A percentile compares a stretch with the other conserved stretches of the same genome.
Conservation (phyloP, 1,140 invertebrate genomes). For the Ylistrum balloti region DNA sequence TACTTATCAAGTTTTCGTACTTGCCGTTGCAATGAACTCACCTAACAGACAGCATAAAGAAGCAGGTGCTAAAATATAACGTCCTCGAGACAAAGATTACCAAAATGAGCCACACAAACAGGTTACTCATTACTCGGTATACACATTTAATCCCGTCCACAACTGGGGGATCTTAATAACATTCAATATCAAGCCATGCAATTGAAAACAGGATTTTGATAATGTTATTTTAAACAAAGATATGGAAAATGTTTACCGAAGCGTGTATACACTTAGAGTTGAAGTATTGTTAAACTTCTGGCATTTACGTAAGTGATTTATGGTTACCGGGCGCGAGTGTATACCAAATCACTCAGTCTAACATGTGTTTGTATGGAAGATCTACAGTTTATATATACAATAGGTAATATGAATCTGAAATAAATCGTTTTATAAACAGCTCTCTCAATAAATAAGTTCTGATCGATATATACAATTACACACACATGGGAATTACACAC, state of each 20-base stretch:
- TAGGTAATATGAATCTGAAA: background rate
- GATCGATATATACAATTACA: too few species aligned
- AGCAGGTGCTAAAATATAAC: background rate
- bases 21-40: too few species aligned
- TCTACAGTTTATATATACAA: background rate
- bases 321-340: background rate
- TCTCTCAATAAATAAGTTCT: background rate
- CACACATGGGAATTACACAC: too few species aligned
- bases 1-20: too few species aligned
- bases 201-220: conserved; percentile 29
- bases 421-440: background rate
- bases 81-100: background rate
- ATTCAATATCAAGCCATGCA: conserved; percentile 28
- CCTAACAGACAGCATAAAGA: background rate
- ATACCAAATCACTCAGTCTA: background rate
- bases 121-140: background rate
- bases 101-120: background rate
- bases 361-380: background rate
- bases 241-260: background rate
- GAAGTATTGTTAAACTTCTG: background rate
- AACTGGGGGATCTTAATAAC: background rate
- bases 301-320: conserved; percentile 35
- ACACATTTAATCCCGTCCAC: background rate
- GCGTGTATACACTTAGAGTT: conserved; percentile 6
- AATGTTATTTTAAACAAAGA: conserved; percentile 36